Percentiles rank a stretch among this genome's conserved stretches.
These are phyloP conservation scores for Percopsis transmontana DNA, from an alignment of 2,113 vertebrate species.

Conservation along the genomic window DNA sequence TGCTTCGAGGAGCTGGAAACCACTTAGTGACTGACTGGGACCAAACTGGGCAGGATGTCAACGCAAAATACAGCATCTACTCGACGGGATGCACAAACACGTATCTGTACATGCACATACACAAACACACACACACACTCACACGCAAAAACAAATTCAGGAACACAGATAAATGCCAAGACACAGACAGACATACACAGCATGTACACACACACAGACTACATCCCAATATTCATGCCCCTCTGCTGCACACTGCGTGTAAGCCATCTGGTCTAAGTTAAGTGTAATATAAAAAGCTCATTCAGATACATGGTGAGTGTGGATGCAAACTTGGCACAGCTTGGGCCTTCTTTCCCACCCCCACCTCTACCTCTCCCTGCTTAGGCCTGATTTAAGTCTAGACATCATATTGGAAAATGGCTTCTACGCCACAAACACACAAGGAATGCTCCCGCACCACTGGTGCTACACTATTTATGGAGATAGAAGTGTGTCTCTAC, in stretches of 20 bases:
- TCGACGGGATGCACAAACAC: slow-evolving; percentile 19
- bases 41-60: slow-evolving; percentile 61
- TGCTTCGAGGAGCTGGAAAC: slow-evolving; percentile 67
- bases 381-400: slow-evolving; percentile 84
- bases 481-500: slow-evolving; percentile 58
- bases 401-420: slow-evolving; percentile 83
- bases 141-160: slow-evolving; percentile 9
- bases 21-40: slow-evolving; percentile 61
- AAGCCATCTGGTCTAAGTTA: slow-evolving; percentile 86
- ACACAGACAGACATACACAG: slow-evolving; percentile 27
- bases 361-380: slow-evolving; percentile 52
- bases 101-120: slow-evolving; percentile 50
- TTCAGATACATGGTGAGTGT: slow-evolving; percentile 80
- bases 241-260: slow-evolving; percentile 64
- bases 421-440: slow-evolving; percentile 73
- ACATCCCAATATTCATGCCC: slow-evolving; percentile 34
- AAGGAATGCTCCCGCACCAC: slow-evolving; percentile 58
- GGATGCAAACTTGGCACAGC: slow-evolving; percentile 81
- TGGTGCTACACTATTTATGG: slow-evolving; percentile 62
- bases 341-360: slow-evolving; percentile 46
- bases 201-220: slow-evolving; percentile 13
- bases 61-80: slow-evolving; percentile 64
- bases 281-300: slow-evolving; percentile 83
- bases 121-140: slow-evolving; percentile 5
- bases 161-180: slow-evolving; percentile 3